These are phyloP conservation scores for Parazoanthus atlanticus DNA, from an alignment of 92 coral and sea anemone genomes.

Conservation along the genomic window DNA sequence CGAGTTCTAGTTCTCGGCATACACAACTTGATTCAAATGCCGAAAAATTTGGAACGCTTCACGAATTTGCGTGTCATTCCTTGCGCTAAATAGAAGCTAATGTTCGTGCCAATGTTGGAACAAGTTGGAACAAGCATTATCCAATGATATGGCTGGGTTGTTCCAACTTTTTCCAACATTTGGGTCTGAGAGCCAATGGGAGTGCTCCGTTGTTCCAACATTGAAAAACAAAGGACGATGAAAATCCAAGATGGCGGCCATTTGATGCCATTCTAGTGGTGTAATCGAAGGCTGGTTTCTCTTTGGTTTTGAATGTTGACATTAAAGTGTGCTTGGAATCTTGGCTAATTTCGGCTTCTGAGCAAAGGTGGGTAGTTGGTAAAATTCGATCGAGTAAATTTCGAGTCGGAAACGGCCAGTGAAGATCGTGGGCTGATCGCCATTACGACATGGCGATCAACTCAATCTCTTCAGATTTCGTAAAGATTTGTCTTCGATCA, in stretches of 20 bases:
- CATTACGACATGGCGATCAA: background rate
- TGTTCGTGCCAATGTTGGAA: conserved; percentile 29
- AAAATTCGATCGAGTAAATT: background rate
- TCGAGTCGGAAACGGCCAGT: background rate
- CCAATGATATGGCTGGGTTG: background rate
- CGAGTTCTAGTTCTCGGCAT: background rate
- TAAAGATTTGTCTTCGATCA: background rate
- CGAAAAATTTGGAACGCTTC: conserved; percentile 94
- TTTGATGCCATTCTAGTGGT: background rate
- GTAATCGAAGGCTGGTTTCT: background rate
- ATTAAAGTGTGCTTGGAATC: no score
- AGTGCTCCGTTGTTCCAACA: background rate
- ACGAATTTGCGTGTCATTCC: conserved; percentile 99
- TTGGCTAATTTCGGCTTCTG: background rate
- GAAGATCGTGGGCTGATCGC: background rate
- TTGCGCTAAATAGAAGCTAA: no score
- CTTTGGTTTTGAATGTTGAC: background rate
- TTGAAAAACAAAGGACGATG: no score
- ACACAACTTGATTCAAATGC: conserved; percentile 6
- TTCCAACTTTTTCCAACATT: conserved; percentile 17
- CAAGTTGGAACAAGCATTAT: conserved; percentile 5
- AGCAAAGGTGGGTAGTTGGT: background rate
- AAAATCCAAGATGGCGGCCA: conserved; percentile 35
- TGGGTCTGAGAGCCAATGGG: conserved; percentile 7
- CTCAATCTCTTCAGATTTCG: background rate